A percentile compares a stretch with the other conserved stretches of the same genome.
These are phyloP conservation scores for Drosophila santomea DNA, from an alignment of 1,140 invertebrate genomes.

Conservation along the genomic window DNA sequence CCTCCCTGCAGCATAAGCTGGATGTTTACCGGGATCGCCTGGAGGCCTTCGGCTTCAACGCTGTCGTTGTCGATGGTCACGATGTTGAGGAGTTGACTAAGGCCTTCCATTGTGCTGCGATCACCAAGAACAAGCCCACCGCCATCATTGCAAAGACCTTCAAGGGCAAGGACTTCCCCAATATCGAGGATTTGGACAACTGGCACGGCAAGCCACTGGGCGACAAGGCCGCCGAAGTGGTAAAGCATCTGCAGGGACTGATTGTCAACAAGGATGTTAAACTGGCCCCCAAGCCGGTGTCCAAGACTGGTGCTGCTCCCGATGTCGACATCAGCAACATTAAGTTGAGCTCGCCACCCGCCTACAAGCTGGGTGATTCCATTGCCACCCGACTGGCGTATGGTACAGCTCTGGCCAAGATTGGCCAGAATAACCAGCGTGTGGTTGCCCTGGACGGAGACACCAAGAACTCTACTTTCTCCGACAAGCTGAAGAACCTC, in stretches of 20 bases:
- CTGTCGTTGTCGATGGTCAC: constrained; percentile 98
- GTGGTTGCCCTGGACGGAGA: constrained; percentile 98
- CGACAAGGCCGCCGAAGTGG: constrained; percentile 90
- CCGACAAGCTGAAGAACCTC: constrained; percentile 94
- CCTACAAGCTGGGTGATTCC: constrained; percentile 92
- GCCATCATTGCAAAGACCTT: constrained; percentile 98
- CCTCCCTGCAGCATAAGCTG: constrained; percentile 96
- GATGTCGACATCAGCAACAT: constrained; percentile 90
- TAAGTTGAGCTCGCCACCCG: constrained; percentile 92
- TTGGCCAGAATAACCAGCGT: constrained; percentile 92
- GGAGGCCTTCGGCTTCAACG: constrained; percentile 96
- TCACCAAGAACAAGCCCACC: constrained; percentile 93
- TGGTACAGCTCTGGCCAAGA: constrained; percentile 96
- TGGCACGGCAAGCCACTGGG: constrained; percentile 99
- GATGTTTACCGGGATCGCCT: constrained; percentile 94
- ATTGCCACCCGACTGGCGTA: constrained; percentile 98
- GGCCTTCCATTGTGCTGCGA: constrained; percentile 93
- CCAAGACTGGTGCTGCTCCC: constrained; percentile 90
- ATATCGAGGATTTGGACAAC: constrained; percentile 96
- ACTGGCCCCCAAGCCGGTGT: constrained; percentile 88
- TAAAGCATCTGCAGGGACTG: constrained; percentile 89
- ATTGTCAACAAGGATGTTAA: constrained; percentile 88
- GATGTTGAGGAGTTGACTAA: constrained; percentile 95
- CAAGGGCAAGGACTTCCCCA: constrained; percentile 95
- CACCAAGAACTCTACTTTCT: constrained; percentile 99